Evolutionary conservation across 1,140 invertebrate species (phyloP).

Genomic region (Lepidotrigona ventralis): DNA sequence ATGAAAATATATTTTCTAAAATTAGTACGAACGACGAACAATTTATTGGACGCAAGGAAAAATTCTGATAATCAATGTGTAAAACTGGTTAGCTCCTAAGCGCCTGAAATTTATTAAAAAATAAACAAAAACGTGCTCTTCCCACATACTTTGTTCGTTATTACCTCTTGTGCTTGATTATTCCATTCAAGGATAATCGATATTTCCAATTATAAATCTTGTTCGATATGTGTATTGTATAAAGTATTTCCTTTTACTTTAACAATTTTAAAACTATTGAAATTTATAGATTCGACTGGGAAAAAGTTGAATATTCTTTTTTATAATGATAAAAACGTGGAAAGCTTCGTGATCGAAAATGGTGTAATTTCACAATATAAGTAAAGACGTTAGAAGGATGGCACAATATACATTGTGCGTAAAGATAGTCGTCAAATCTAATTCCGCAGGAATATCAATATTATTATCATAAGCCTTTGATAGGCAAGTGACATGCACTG

Average conservation of each 20-base stretch:
- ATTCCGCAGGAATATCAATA: slow-evolving; percentile 45
- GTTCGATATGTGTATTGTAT: not conserved
- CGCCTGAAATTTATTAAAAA: not conserved
- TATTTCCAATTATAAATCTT: not conserved
- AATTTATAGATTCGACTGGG: not conserved
- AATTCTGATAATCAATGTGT: not conserved
- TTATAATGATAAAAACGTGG: too few relatives aligned
- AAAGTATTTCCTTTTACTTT: not conserved
- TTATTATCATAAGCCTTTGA: slow-evolving; percentile 51
- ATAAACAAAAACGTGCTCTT: not conserved
- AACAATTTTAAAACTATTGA: not conserved
- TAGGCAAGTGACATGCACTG: slow-evolving; percentile 41
- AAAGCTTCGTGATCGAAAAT: not conserved
- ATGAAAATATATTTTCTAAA: not conserved
- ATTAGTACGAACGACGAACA: not conserved
- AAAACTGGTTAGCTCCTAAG: not conserved
- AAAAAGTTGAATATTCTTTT: too few relatives aligned
- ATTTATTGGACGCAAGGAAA: not conserved
- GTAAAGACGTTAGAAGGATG: slow-evolving; percentile 1
- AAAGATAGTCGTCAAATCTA: slow-evolving; percentile 29
- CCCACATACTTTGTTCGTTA: not conserved
- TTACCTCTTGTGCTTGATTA: not conserved
- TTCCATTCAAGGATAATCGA: not conserved
- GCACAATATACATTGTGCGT: not conserved
- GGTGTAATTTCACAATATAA: not conserved